Evolutionary conservation across 2,888 invertebrate species (phyloP), one percentile per base, ranked within the genome.

Genomic region (Cyaniris semiargus): DNA sequence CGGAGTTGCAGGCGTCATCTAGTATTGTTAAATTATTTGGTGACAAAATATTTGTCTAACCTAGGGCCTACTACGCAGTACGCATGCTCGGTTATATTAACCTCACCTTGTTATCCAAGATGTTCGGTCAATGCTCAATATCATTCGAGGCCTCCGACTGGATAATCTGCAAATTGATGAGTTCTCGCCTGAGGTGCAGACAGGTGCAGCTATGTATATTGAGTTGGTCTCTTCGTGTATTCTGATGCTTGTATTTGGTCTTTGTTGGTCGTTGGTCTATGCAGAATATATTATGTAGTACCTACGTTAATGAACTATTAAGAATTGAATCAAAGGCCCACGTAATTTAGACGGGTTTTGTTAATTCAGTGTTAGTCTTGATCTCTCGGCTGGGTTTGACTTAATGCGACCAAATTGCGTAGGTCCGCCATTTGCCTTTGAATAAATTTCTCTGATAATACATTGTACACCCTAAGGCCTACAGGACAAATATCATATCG

Each of bases 141-240:
- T 72, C 27, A 44, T 48, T 72, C 23, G 72, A 44, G 72, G 44
- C 23, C 48, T 44, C 21, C 44, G 72, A 44, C 72, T 72, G 72
- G 44, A n/a, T 72, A 72, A 72, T 72, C 72, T 44, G 27, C 27
- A 23, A 72, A 72, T 72, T 38, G 72, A 72, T 72, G 72, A 44
- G 72, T 34, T 72, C 44, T 72, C 72, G 44, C 34, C 38, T 71
- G 71, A 71, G 21, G 8, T 71, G 18, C 27, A 15, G 66, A 15
- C n/a, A n/a, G n/a, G n/a, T n/a, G n/a, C n/a, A 23, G 66, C 66
- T 31, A 66, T 27, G 66, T 66, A 66, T 66, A 27, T 66, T 66
- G 27, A 31, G 8, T 21, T 21, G 21, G 58, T 58, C 58, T 21
- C 58, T 58, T 58, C 58, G 21, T 58, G 58, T 8, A 58, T 13